A percentile compares a stretch with the other conserved stretches of the same genome.
Conservation (phyloP, 1,140 invertebrate species). For the Mycetomoellerius zeteki region DNA sequence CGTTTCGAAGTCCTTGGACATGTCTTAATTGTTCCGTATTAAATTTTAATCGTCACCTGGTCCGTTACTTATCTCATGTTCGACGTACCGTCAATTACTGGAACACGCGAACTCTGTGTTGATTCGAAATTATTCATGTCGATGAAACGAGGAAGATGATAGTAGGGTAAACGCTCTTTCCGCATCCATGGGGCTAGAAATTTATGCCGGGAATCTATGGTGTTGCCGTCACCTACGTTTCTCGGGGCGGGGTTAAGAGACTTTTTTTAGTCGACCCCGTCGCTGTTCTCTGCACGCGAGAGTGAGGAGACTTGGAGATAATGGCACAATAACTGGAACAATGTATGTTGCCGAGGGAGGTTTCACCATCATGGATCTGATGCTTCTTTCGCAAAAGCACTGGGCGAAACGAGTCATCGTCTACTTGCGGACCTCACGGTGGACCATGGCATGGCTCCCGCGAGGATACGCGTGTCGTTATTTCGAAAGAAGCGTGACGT, state of each 20-base stretch:
- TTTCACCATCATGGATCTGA: constrained; percentile 16
- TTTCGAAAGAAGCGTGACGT: constrained; percentile 45
- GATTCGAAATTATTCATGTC: constrained; percentile 61
- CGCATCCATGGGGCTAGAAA: constrained; percentile 51
- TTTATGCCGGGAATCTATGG: constrained; percentile 60
- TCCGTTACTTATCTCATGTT: constrained; percentile 30
- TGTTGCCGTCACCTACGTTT: constrained; percentile 31
- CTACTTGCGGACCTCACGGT: constrained; percentile 17
- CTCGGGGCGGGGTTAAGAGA: not conserved
- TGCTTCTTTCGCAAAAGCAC: constrained; percentile 27
- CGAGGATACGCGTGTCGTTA: constrained; percentile 31
- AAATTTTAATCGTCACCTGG: constrained; percentile 40
- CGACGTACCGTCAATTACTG: not conserved
- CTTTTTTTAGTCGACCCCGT: not conserved
- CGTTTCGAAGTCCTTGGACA: not conserved
- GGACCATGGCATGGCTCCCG: constrained; percentile 53
- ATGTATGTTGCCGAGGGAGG: constrained; percentile 27
- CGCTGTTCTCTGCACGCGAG: not conserved
- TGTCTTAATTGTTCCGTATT: constrained; percentile 18
- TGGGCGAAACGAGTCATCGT: constrained; percentile 42
- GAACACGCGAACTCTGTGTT: constrained; percentile 1
- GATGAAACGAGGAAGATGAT: constrained; percentile 6
- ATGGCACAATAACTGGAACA: constrained; percentile 55
- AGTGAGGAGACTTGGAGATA: constrained; percentile 43
- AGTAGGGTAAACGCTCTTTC: not conserved